These are phyloP conservation scores for Xyrauchen texanus DNA, from an alignment of 2,113 vertebrate species.

Conservation along the genomic window DNA sequence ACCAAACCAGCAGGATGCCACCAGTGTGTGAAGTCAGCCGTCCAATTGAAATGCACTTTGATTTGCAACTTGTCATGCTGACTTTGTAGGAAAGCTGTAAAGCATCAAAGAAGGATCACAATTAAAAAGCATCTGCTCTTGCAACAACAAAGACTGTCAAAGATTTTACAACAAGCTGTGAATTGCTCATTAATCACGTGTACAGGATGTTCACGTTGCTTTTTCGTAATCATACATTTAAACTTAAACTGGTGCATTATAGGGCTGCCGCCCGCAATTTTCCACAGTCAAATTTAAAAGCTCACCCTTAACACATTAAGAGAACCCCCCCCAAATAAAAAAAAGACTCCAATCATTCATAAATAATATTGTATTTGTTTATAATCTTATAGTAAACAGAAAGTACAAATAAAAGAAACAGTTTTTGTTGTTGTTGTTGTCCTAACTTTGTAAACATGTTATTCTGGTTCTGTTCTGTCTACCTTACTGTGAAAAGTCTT, in stretches of 20 bases:
- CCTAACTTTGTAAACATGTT: no score
- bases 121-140: constrained; percentile 42
- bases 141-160: constrained; percentile 24
- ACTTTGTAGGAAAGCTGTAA: constrained; percentile 26
- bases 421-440: background rate
- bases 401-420: no score
- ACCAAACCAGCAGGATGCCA: constrained; percentile 46
- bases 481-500: no score
- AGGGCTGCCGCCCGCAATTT: no score
- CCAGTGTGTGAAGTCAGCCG: constrained; percentile 10
- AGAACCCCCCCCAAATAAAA: no score
- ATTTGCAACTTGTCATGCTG: constrained; percentile 45
- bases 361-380: no score
- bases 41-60: constrained; percentile 15
- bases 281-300: no score
- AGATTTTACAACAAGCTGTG: constrained; percentile 31
- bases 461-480: no score
- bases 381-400: no score
- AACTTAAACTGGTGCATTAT: no score
- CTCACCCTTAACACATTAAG: no score
- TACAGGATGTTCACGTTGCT: constrained; percentile 4
- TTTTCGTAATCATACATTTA: background rate
- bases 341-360: no score
- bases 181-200: constrained; percentile 28
- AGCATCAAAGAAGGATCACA: constrained; percentile 24